These are phyloP conservation scores for Drosophila sordidapex DNA, from an alignment of 2,888 invertebrate genomes.

Conservation along the genomic window DNA sequence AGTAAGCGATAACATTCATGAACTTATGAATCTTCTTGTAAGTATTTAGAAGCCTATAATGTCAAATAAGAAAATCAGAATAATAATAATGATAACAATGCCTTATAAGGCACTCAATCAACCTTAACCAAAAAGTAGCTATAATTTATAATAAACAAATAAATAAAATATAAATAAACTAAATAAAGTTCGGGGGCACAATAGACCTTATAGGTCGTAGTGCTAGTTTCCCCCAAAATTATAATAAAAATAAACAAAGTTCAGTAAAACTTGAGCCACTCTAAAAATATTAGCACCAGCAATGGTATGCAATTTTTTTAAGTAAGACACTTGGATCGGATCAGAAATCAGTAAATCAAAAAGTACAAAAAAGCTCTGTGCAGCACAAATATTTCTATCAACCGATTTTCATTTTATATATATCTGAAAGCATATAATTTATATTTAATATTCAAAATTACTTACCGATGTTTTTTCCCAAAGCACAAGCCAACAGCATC, in stretches of 20 bases:
- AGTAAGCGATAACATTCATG: slow-evolving; percentile 90
- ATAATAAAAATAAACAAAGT: too few species aligned
- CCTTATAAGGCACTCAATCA: background rate
- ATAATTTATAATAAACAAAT: background rate
- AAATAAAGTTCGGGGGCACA: too few species aligned
- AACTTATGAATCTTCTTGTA: slow-evolving; percentile 88
- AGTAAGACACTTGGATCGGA: too few species aligned
- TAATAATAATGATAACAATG: background rate
- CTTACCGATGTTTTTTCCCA: slow-evolving; percentile 24
- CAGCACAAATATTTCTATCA: background rate
- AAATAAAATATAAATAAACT: too few species aligned
- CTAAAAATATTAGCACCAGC: too few species aligned
- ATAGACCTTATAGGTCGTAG: too few species aligned
- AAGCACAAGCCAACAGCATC: slow-evolving; percentile 8
- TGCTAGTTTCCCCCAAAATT: too few species aligned
- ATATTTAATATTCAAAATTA: background rate
- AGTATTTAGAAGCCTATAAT: slow-evolving; percentile 18
- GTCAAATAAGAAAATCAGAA: background rate
- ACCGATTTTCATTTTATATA: background rate
- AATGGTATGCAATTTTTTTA: too few species aligned
- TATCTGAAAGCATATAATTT: background rate
- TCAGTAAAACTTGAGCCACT: too few species aligned
- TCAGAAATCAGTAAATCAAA: too few species aligned
- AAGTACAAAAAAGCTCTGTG: background rate
- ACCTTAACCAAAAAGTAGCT: background rate